These are phyloP conservation scores for Rhinella marina DNA, from an alignment of 2,797 vertebrate species.

Conservation along the genomic window DNA sequence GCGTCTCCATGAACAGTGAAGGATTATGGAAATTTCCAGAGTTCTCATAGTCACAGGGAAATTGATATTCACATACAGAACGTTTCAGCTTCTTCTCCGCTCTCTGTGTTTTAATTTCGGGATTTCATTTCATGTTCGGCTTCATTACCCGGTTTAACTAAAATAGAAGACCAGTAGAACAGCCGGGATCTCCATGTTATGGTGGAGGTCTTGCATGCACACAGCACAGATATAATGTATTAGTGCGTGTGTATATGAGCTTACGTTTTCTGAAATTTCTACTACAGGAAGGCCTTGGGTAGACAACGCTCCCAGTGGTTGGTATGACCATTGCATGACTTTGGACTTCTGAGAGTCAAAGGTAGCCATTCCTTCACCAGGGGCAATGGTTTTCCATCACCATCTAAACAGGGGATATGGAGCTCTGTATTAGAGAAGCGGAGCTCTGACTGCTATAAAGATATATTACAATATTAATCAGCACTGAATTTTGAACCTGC, in stretches of 20 bases:
- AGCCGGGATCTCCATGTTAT: neutral
- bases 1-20: conserved; percentile 43
- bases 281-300: no score
- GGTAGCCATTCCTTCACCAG: no score
- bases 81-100: conserved; percentile 26
- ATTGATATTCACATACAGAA: conserved; percentile 46
- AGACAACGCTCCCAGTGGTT: no score
- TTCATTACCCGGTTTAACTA: conserved; percentile 24
- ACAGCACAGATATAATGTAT: neutral
- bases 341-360: no score
- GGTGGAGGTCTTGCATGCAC: neutral
- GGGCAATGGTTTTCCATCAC: no score
- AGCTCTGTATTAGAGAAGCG: no score
- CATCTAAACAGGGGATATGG: no score
- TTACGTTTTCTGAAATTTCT: neutral
- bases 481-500: no score
- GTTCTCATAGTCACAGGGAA: conserved; percentile 30
- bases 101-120: conserved; percentile 40
- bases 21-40: conserved; percentile 43
- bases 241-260: neutral
- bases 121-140: conserved; percentile 45
- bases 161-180: conserved; percentile 1
- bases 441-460: no score
- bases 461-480: no score
- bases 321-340: no score